Conservation (phyloP, 2,797 vertebrate species). For the Rhyacichthys aspro region DNA sequence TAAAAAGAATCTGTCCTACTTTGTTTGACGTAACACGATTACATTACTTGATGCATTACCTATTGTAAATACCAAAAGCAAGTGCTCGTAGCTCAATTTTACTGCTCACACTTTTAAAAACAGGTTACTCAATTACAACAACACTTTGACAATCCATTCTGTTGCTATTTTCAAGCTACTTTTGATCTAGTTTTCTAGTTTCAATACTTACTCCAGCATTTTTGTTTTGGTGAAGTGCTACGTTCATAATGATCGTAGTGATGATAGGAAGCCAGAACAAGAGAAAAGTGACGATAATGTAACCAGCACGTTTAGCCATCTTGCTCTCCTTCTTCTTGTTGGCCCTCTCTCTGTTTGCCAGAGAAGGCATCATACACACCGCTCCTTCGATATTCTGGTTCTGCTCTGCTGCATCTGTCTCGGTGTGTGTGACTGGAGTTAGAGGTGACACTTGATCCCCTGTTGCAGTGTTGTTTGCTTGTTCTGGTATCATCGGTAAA, state of each 20-base stretch:
- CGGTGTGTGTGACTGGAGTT: slow-evolving; percentile 26
- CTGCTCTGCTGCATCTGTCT: slow-evolving; percentile 15
- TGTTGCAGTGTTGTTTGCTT: slow-evolving; percentile 11
- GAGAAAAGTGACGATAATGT: slow-evolving; percentile 80
- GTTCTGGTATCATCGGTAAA: slow-evolving; percentile 29
- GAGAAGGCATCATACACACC: slow-evolving; percentile 82
- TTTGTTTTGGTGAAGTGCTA: slow-evolving; percentile 39
- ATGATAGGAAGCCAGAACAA: slow-evolving; percentile 82
- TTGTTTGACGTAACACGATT: too few relatives aligned
- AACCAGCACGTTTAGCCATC: slow-evolving; percentile 80
- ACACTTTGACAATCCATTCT: too few relatives aligned
- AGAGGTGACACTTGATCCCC: slow-evolving; percentile 34
- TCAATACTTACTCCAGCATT: slow-evolving; percentile 58
- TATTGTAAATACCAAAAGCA: too few relatives aligned
- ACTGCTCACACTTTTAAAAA: too few relatives aligned
- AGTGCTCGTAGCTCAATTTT: too few relatives aligned
- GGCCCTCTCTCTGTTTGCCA: slow-evolving; percentile 62
- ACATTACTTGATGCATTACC: too few relatives aligned
- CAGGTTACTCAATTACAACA: too few relatives aligned
- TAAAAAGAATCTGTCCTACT: too few relatives aligned
- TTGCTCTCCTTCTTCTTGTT: slow-evolving; percentile 79
- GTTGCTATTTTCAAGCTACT: too few relatives aligned
- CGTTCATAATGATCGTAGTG: slow-evolving; percentile 68
- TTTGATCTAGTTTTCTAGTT: too few relatives aligned
- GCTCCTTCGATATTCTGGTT: slow-evolving; percentile 55